These are phyloP conservation scores for Myotis daubentonii DNA, from an alignment of 2,797 vertebrate genomes.

Conservation along the genomic window DNA sequence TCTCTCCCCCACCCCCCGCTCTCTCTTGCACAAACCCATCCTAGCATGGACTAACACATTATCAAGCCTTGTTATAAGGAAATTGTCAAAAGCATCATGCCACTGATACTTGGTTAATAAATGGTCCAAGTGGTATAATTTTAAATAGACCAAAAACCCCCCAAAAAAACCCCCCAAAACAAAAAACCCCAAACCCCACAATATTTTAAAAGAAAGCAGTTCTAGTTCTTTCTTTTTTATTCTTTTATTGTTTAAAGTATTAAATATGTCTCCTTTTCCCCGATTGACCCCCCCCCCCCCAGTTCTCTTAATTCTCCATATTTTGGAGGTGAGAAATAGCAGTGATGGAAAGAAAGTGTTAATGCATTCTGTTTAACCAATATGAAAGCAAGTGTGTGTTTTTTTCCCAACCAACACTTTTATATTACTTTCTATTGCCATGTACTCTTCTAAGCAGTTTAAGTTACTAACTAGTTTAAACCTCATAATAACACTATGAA, in stretches of 20 bases:
- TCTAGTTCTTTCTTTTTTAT: background rate
- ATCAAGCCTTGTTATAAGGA: background rate
- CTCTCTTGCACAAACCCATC: background rate
- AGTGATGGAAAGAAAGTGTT: background rate
- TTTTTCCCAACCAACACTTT: background rate
- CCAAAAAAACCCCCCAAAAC: background rate
- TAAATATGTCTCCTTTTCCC: too few species aligned
- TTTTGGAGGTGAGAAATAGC: background rate
- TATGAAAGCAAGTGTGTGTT: background rate
- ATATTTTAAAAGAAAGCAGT: background rate
- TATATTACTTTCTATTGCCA: background rate
- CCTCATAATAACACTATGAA: background rate
- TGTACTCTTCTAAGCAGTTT: background rate
- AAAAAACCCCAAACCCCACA: background rate
- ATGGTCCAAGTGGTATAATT: background rate
- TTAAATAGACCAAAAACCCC: background rate
- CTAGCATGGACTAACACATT: background rate
- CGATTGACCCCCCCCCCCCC: accelerated
- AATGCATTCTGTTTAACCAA: background rate
- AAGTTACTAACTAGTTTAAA: background rate
- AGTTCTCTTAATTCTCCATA: background rate
- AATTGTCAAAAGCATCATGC: background rate
- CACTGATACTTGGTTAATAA: background rate
- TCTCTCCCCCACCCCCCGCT: accelerated
- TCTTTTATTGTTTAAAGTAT: too few species aligned